Conservation (phyloP, 2,888 invertebrate genomes). For the Acanthosepion esculentum region DNA sequence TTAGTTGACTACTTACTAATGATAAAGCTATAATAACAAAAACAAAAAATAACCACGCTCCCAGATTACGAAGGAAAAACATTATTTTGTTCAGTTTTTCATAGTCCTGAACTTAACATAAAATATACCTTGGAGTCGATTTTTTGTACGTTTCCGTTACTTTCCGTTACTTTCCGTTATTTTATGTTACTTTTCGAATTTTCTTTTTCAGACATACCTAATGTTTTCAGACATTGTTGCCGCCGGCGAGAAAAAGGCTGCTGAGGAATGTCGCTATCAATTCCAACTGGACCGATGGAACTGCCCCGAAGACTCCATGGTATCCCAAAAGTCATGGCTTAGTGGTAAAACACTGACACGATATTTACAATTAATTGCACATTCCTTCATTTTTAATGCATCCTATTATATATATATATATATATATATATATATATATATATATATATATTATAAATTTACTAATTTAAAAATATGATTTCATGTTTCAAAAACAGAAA, state of each 20-base stretch:
- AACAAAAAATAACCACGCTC: too few species aligned
- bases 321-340: conserved; percentile 43
- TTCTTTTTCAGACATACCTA: conserved; percentile 40
- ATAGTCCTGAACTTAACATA: too few species aligned
- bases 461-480: too few species aligned
- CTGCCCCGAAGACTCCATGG: conserved; percentile 43
- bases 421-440: too few species aligned
- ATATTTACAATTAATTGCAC: not conserved
- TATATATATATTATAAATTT: too few species aligned
- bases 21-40: too few species aligned
- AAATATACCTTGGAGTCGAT: not conserved
- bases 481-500: too few species aligned
- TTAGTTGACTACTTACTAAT: too few species aligned
- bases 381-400: not conserved
- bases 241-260: conserved; percentile 45
- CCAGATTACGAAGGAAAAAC: too few species aligned
- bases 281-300: conserved; percentile 42
- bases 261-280: conserved; percentile 44
- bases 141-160: not conserved
- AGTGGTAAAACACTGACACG: conserved; percentile 37
- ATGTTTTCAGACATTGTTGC: conserved; percentile 43
- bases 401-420: too few species aligned
- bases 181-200: not conserved
- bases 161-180: too few species aligned
- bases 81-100: too few species aligned